Evolutionary conservation across 2,888 invertebrate species (phyloP).

Genomic region (Catonia carolina): DNA sequence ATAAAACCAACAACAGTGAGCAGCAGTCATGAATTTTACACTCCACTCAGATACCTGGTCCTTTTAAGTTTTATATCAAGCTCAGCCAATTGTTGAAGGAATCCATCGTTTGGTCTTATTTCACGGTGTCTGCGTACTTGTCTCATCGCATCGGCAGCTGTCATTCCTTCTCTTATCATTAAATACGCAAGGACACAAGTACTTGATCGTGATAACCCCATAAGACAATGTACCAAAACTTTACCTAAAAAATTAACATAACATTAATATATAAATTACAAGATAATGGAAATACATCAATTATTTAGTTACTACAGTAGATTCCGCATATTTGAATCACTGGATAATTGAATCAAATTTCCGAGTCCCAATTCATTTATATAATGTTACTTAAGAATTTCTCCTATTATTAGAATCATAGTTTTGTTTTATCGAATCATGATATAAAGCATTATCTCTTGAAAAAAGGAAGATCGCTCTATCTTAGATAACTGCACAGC

Average conservation of each 20-base stretch:
- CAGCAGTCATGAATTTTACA: slow-evolving; percentile 57
- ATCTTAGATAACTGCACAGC: too few relatives aligned
- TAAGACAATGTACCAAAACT: slow-evolving; percentile 70
- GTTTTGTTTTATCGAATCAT: too few relatives aligned
- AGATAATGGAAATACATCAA: not conserved
- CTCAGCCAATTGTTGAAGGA: slow-evolving; percentile 67
- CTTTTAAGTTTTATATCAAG: slow-evolving; percentile 49
- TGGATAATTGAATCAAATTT: too few relatives aligned
- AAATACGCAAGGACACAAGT: slow-evolving; percentile 74
- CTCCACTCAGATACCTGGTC: slow-evolving; percentile 35
- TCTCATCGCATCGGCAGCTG: slow-evolving; percentile 64
- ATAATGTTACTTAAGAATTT: too few relatives aligned
- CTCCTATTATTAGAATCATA: too few relatives aligned
- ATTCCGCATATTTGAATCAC: too few relatives aligned
- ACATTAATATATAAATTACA: not conserved
- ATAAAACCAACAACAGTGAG: too few relatives aligned
- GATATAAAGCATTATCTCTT: too few relatives aligned
- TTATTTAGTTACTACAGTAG: too few relatives aligned
- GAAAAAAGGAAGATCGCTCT: too few relatives aligned
- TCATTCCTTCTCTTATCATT: slow-evolving; percentile 71
- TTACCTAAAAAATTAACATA: slow-evolving; percentile 50
- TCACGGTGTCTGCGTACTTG: slow-evolving; percentile 62
- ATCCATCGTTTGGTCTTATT: slow-evolving; percentile 74
- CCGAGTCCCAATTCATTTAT: too few relatives aligned
- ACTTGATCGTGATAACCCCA: slow-evolving; percentile 76